A percentile compares a stretch with the other conserved stretches of the same genome.
phyloP scores from a whole-genome alignment of 2,797 vertebrate species.

The Passerculus sandwichensis region DNA sequence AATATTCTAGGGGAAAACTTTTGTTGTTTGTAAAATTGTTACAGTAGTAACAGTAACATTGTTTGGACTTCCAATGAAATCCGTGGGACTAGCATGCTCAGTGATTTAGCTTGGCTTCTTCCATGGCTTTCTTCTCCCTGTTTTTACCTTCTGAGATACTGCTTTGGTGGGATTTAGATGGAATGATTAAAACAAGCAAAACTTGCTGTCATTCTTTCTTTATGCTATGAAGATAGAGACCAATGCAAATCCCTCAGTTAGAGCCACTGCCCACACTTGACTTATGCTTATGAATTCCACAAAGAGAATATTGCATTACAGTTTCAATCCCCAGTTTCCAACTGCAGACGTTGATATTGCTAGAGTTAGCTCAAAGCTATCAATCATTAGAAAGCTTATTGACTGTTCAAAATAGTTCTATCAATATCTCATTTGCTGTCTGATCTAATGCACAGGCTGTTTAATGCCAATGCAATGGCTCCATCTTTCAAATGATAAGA shows the following conservation, averaged over 20 bases:
- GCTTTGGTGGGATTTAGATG: not conserved
- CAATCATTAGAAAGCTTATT: conserved; percentile 78
- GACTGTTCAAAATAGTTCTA: conserved; percentile 79
- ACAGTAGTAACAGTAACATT: not conserved
- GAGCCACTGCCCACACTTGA: conserved; percentile 48
- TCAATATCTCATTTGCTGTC: conserved; percentile 82
- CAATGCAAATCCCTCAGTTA: conserved; percentile 13
- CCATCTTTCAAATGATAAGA: conserved; percentile 60
- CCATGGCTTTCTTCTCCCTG: not conserved
- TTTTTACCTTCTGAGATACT: not conserved
- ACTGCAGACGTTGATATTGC: conserved; percentile 68
- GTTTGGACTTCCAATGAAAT: not conserved
- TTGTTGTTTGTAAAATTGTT: not conserved
- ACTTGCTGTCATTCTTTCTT: conserved; percentile 42
- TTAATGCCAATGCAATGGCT: conserved; percentile 55
- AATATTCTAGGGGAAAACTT: not conserved
- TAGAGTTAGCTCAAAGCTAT: conserved; percentile 72
- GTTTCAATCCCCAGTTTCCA: conserved; percentile 64
- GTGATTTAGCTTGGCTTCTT: not conserved
- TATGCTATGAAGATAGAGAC: not conserved
- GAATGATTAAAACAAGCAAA: conserved; percentile 6
- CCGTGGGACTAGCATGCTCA: not conserved
- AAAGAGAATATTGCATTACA: conserved; percentile 73
- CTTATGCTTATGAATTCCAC: conserved; percentile 67
- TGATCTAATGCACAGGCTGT: conserved; percentile 75